Conservation (phyloP, 2,113 vertebrate genomes). For the Chlorocebus sabaeus region DNA sequence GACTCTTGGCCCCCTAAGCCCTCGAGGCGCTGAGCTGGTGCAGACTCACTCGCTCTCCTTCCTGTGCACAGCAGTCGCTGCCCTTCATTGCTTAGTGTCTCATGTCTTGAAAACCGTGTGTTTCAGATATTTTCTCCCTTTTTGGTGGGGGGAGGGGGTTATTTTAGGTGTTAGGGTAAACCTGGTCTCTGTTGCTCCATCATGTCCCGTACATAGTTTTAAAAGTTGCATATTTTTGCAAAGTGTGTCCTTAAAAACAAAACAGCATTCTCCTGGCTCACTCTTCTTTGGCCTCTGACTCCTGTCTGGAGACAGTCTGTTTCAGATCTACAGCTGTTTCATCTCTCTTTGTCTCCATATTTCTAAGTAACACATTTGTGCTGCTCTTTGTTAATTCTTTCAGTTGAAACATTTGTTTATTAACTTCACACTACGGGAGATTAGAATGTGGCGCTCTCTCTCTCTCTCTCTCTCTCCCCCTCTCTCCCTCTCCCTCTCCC, state of each 20-base stretch:
- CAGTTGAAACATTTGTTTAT: not conserved
- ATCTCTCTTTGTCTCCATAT: not conserved
- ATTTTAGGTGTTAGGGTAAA: not conserved
- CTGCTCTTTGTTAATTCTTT: not conserved
- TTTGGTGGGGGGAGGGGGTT: not conserved
- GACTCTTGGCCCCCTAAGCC: not conserved
- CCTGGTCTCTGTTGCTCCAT: not conserved
- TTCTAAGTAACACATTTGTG: not conserved
- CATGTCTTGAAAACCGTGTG: not conserved
- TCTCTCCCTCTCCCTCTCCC: rapidly evolving
- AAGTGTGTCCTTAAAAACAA: not conserved
- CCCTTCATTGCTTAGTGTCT: not conserved
- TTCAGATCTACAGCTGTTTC: not conserved
- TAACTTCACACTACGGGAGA: not conserved
- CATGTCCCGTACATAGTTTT: not conserved
- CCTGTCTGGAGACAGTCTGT: not conserved
- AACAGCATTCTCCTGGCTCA: not conserved
- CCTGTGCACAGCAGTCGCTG: not conserved
- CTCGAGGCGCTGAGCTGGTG: not conserved
- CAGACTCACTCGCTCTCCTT: not conserved
- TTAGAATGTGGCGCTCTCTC: not conserved
- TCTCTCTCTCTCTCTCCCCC: rapidly evolving
- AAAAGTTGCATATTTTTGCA: not conserved
- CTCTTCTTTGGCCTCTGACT: not conserved
- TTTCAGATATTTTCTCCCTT: not conserved